Evolutionary conservation across 1,140 invertebrate genomes (phyloP).

Genomic region (Euwallacea fornicatus): DNA sequence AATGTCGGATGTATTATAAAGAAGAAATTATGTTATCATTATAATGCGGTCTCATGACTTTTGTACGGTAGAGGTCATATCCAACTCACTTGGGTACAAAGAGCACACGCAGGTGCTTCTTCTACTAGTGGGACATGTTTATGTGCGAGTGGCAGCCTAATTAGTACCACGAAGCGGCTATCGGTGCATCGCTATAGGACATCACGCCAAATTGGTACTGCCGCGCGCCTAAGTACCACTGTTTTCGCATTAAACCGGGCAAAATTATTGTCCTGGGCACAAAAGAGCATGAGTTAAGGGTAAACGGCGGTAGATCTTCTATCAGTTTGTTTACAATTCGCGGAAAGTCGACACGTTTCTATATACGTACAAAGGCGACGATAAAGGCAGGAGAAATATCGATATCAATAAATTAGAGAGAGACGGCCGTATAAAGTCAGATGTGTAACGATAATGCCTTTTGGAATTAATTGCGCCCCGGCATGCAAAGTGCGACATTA

Average conservation of each 20-base stretch:
- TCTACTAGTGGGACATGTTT: constrained; percentile 18
- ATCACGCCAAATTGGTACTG: constrained; percentile 39
- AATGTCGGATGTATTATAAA: constrained; percentile 7
- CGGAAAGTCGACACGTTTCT: constrained; percentile 26
- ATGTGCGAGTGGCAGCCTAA: constrained; percentile 34
- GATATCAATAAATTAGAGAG: constrained; percentile 34
- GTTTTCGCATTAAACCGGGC: constrained; percentile 32
- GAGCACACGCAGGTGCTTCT: constrained; percentile 35
- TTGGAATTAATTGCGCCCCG: constrained; percentile 30
- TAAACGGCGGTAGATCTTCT: constrained; percentile 30
- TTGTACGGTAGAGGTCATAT: background rate
- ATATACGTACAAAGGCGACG: constrained; percentile 18
- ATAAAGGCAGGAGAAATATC: constrained; percentile 33
- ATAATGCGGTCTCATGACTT: constrained; percentile 5
- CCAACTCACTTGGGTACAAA: constrained; percentile 10
- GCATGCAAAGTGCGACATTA: constrained; percentile 36
- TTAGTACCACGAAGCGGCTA: constrained; percentile 36
- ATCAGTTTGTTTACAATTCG: constrained; percentile 36
- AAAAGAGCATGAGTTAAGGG: constrained; percentile 25
- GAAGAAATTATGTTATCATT: constrained; percentile 25
- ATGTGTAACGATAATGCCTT: constrained; percentile 38
- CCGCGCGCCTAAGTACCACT: constrained; percentile 29
- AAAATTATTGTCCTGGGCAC: constrained; percentile 29
- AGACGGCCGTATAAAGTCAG: constrained; percentile 34
- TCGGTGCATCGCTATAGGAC: constrained; percentile 27